Conservation (phyloP, 2,113 vertebrate genomes). For the Hystrix cristata region DNA sequence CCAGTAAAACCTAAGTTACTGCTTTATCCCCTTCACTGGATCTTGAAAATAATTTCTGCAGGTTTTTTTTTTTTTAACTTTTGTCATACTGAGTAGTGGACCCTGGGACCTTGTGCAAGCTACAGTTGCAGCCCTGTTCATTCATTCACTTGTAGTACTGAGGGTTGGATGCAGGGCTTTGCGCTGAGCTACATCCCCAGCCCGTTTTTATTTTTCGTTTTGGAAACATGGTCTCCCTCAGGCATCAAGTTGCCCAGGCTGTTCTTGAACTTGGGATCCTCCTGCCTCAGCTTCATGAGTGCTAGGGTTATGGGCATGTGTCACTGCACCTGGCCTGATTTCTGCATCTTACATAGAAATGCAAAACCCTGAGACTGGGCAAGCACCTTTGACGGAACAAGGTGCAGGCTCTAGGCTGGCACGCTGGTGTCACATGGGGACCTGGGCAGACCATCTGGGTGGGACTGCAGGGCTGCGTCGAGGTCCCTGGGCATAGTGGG, state of each 20-base stretch:
- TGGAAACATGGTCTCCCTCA: not conserved
- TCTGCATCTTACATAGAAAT: not conserved
- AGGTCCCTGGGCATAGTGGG: not conserved
- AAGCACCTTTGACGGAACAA: not conserved
- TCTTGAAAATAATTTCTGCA: not conserved
- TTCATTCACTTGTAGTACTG: not conserved
- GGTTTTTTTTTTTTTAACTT: not conserved
- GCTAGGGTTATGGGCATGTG: not conserved
- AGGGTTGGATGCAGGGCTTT: not conserved
- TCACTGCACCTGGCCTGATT: not conserved
- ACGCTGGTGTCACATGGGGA: no score
- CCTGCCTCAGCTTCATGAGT: not conserved
- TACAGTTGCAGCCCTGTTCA: not conserved
- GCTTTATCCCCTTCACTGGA: not conserved
- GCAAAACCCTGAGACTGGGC: not conserved
- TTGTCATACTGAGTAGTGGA: not conserved
- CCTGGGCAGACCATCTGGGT: not conserved
- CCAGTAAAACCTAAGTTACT: no score
- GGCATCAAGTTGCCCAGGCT: not conserved
- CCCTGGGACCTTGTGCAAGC: not conserved
- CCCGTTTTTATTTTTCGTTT: not conserved
- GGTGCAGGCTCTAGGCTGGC: not conserved
- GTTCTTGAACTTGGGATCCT: not conserved
- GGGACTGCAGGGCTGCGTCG: not conserved
- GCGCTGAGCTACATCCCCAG: not conserved